phyloP scores from a whole-genome alignment of 2,888 invertebrate genomes.

The Lacanobia oleracea region DNA sequence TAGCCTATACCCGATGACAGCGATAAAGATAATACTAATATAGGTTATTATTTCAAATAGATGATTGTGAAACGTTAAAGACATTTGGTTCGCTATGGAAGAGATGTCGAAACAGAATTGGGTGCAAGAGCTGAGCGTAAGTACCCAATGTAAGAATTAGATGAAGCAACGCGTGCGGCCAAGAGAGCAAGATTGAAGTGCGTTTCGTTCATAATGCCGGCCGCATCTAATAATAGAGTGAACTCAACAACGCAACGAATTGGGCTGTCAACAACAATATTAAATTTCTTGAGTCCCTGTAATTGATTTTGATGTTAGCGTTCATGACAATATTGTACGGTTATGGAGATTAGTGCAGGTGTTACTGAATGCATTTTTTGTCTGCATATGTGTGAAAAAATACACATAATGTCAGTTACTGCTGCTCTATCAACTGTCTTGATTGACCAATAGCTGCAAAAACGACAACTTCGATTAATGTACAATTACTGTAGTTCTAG shows the following conservation, averaged over 20 bases:
- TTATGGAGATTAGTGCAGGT: slow-evolving; percentile 10
- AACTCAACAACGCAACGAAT: slow-evolving; percentile 48
- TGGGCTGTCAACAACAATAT: slow-evolving; percentile 55
- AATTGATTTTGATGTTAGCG: slow-evolving; percentile 48
- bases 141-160: slow-evolving; percentile 71
- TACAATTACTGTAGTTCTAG: neutral
- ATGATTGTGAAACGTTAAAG: slow-evolving; percentile 69
- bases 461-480: neutral
- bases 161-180: slow-evolving; percentile 75
- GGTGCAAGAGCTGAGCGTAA: slow-evolving; percentile 69
- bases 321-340: slow-evolving; percentile 43
- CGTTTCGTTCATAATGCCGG: slow-evolving; percentile 51
- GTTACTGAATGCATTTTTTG: neutral
- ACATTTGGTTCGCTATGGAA: slow-evolving; percentile 78
- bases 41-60: slow-evolving; percentile 62
- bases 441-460: neutral
- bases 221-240: slow-evolving; percentile 50
- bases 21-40: slow-evolving; percentile 59
- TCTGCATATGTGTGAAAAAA: neutral
- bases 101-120: slow-evolving; percentile 77
- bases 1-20: slow-evolving; percentile 71
- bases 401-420: too few species aligned
- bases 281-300: slow-evolving; percentile 41
- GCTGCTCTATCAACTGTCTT: too few species aligned
- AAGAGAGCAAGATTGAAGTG: slow-evolving; percentile 67